These are phyloP conservation scores for Drosophila sp. DNA, from an alignment of 1,140 invertebrate genomes.

Conservation along the genomic window DNA sequence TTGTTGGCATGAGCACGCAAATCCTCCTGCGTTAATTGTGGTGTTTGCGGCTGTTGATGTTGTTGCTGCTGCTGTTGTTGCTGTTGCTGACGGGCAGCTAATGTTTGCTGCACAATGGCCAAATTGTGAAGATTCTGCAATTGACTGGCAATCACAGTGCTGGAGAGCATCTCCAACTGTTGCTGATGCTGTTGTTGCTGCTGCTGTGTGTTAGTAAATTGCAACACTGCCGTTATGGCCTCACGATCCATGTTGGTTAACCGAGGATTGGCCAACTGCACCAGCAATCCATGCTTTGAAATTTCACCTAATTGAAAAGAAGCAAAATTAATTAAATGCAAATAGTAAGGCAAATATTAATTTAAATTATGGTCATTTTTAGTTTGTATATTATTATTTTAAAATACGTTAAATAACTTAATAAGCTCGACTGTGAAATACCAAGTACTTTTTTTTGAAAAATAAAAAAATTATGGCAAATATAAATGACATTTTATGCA, in stretches of 20 bases:
- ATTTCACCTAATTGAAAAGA: conserved; percentile 67
- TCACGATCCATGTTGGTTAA: conserved; percentile 73
- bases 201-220: conserved; percentile 82
- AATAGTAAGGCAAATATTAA: too few relatives aligned
- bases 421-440: too few relatives aligned
- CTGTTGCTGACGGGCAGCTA: conserved; percentile 69
- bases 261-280: conserved; percentile 78
- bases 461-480: too few relatives aligned
- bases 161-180: conserved; percentile 75
- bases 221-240: conserved; percentile 78
- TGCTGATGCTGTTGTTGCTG: conserved; percentile 76
- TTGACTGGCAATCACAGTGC: conserved; percentile 77
- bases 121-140: conserved; percentile 79
- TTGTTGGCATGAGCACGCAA: conserved; percentile 77
- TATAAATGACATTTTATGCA: too few relatives aligned
- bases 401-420: too few relatives aligned
- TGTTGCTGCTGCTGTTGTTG: conserved; percentile 54
- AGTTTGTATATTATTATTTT: too few relatives aligned
- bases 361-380: too few relatives aligned
- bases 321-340: background rate
- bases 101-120: conserved; percentile 73
- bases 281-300: conserved; percentile 76
- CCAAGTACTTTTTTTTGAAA: too few relatives aligned
- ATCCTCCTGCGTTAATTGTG: conserved; percentile 74
- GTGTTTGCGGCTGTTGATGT: conserved; percentile 40